phyloP scores from a whole-genome alignment of 2,888 invertebrate genomes.

The Chrysomela aeneicollis region DNA sequence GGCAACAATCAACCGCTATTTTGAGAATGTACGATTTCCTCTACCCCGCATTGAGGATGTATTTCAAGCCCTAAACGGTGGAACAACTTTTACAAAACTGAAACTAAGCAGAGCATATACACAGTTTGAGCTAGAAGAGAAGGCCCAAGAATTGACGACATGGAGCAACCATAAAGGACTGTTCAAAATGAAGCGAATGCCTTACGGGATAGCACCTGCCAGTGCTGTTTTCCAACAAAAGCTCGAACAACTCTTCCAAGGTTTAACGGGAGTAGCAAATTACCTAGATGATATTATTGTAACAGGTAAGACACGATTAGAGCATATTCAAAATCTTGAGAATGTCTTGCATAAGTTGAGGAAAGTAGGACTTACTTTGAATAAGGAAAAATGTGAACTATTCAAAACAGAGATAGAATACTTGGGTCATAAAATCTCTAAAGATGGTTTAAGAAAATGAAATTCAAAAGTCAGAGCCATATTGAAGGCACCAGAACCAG shows the following conservation, averaged over 20 bases:
- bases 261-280: slow-evolving; percentile 11
- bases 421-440: slow-evolving; percentile 45
- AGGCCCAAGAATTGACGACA: slow-evolving; percentile 7
- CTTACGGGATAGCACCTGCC: slow-evolving; percentile 26
- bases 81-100: slow-evolving; percentile 23
- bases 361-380: slow-evolving; percentile 45
- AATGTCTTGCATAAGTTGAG: slow-evolving; percentile 41
- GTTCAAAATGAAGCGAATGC: slow-evolving; percentile 20
- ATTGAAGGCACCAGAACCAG: slow-evolving; percentile 27
- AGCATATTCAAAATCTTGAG: slow-evolving; percentile 42
- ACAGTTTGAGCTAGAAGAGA: slow-evolving; percentile 22
- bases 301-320: slow-evolving; percentile 40
- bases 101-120: slow-evolving; percentile 22
- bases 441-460: slow-evolving; percentile 30
- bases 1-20: slow-evolving; percentile 17
- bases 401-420: slow-evolving; percentile 49
- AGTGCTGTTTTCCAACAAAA: slow-evolving; percentile 23
- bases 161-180: slow-evolving; percentile 24
- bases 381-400: slow-evolving; percentile 51
- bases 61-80: slow-evolving; percentile 16
- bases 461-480: slow-evolving; percentile 36
- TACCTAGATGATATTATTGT: slow-evolving; percentile 46
- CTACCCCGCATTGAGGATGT: slow-evolving; percentile 25
- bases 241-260: slow-evolving; percentile 24
- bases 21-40: slow-evolving; percentile 20